Evolutionary conservation across 1,140 invertebrate genomes (phyloP).

Genomic region (Drosophila aff.): DNA sequence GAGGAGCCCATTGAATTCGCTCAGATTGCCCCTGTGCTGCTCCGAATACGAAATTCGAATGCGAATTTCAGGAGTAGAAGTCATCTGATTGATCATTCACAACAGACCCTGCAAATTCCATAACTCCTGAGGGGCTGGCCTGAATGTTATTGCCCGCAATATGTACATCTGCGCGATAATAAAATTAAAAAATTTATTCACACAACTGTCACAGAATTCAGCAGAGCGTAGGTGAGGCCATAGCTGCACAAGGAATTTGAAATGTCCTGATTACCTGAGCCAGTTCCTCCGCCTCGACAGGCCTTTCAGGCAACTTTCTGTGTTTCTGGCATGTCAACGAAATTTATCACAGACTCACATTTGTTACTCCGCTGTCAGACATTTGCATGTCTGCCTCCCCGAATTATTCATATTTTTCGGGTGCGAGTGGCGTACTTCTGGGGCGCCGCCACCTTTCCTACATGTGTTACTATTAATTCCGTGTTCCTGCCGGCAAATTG

Average conservation of each 20-base stretch:
- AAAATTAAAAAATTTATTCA: slow-evolving; percentile 49
- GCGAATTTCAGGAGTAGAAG: slow-evolving; percentile 5
- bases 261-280: slow-evolving; percentile 52
- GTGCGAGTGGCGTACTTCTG: slow-evolving; percentile 18
- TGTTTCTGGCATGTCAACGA: slow-evolving; percentile 51
- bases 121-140: background rate
- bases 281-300: background rate
- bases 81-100: slow-evolving; percentile 39
- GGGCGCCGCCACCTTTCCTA: slow-evolving; percentile 10
- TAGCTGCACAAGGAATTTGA: slow-evolving; percentile 40
- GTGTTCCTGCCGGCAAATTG: slow-evolving; percentile 29
- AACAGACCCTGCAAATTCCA: slow-evolving; percentile 18
- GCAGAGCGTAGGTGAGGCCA: slow-evolving; percentile 21
- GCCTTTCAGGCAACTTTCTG: slow-evolving; percentile 12
- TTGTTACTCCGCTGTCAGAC: slow-evolving; percentile 64
- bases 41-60: slow-evolving; percentile 37
- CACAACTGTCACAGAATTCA: slow-evolving; percentile 45
- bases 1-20: slow-evolving; percentile 23
- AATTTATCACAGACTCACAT: slow-evolving; percentile 77
- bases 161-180: slow-evolving; percentile 44
- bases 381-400: slow-evolving; percentile 66
- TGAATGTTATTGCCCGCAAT: slow-evolving; percentile 23
- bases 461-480: slow-evolving; percentile 46
- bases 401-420: slow-evolving; percentile 75
- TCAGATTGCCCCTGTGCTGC: slow-evolving; percentile 23